Percentiles rank a stretch among this genome's conserved stretches.
These are phyloP conservation scores for Drosophila cracens DNA, from an alignment of 2,888 invertebrate species.

Conservation along the genomic window DNA sequence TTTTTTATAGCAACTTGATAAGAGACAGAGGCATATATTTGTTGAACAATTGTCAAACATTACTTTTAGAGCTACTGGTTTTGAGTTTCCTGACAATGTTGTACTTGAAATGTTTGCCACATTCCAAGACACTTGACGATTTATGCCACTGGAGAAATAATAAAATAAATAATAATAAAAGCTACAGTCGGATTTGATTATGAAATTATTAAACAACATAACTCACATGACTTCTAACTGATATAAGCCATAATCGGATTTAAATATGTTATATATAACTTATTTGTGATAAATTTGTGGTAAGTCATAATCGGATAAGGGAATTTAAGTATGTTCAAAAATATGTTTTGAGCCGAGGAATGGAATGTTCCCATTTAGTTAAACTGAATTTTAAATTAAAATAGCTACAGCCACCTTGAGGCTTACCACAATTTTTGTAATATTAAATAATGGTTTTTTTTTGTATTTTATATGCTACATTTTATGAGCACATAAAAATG, in stretches of 20 bases:
- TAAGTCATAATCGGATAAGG: background rate
- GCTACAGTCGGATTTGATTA: background rate
- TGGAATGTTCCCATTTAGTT: background rate
- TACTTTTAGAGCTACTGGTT: constrained; percentile 44
- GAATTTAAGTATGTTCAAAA: background rate
- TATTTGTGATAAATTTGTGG: background rate
- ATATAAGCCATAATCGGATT: background rate
- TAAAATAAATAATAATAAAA: background rate
- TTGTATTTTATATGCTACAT: background rate
- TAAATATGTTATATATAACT: background rate
- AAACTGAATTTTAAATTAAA: background rate
- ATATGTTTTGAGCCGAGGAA: background rate
- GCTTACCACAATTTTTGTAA: background rate
- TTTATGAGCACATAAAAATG: constrained; percentile 18
- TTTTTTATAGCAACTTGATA: constrained; percentile 44
- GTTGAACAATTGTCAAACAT: constrained; percentile 50
- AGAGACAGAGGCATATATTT: constrained; percentile 37
- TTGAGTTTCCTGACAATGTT: constrained; percentile 38
- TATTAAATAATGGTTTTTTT: background rate
- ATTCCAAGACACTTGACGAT: constrained; percentile 1
- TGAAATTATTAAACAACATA: background rate
- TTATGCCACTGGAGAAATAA: background rate
- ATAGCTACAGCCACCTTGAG: background rate
- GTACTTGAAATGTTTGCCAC: background rate
- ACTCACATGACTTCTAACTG: background rate